Evolutionary conservation across 2,797 vertebrate species (phyloP), one percentile per base, ranked within the genome.

Genomic region (Pterois miles): DNA sequence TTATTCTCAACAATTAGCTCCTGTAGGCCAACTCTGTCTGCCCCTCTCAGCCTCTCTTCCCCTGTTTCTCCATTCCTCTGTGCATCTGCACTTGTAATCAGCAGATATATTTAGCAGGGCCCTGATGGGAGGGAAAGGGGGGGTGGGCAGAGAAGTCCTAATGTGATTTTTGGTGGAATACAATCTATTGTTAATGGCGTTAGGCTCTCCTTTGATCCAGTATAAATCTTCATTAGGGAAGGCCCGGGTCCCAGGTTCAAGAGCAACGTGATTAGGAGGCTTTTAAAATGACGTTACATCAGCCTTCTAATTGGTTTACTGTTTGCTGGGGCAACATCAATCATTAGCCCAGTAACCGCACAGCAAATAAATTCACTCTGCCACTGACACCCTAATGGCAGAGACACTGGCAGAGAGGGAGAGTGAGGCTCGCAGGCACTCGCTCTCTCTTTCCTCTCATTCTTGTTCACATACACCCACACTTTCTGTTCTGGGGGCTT

Each of bases 241-340:
- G 97, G 97, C 97, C 96, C 94, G 95, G 96, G 94, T 96, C 96
- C 95, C 95, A 96, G 96, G 96, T 97, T 97, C 94, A 96, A 97
- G 96, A 97, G 95, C 96, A 98, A 98, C 97, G 95, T 96, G 97
- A 98, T 99, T 98, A 98, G 95, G 95, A 96, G 95, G 96, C 97
- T 97, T 97, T 98, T 98, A 97, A 98, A 98, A 98, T 98, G 97
- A 97, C 97, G 97, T 98, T 98, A 98, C 97, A 98, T 98, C 97
- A 98, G 97, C 88, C 93, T 94, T 96, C 96, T 98, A 98, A 98
- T 98, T 97, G 97, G 96, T 98, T 99, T 98, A 98, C 97, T 97
- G 97, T 98, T 98, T 97, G 96, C 94, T 96, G 96, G 95, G 97
- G 96, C 92, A 90, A 96, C 97, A 99, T 99, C 97, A 97, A 98